Conservation (phyloP, 2,113 vertebrate genomes). For the Forbesichthys agassizii region DNA sequence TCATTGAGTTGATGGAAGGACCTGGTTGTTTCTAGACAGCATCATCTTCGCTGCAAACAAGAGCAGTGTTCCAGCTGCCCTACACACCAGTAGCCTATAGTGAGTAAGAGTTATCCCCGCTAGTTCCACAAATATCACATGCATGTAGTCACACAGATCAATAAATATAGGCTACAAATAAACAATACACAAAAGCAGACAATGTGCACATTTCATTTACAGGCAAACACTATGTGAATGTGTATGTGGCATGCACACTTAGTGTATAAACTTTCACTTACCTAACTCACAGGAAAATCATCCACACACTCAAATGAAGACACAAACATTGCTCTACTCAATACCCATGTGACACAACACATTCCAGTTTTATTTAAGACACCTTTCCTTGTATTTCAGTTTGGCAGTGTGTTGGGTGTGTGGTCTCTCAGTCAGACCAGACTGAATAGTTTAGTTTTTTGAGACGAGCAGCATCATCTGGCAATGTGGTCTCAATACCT, state of each 20-base stretch:
- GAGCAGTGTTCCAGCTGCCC: conserved; percentile 59
- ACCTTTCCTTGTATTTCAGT: conserved; percentile 29
- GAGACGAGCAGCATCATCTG: conserved; percentile 57
- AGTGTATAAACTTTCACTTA: not conserved
- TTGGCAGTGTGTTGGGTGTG: conserved; percentile 25
- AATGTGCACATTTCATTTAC: too few species aligned
- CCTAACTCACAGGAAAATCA: conserved; percentile 9
- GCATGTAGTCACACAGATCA: not conserved
- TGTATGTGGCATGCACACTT: not conserved
- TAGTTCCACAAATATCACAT: conserved; percentile 31
- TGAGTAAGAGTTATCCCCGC: conserved; percentile 51
- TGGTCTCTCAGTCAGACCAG: not conserved
- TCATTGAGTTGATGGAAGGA: conserved; percentile 77
- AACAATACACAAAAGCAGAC: too few species aligned
- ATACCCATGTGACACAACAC: conserved; percentile 28
- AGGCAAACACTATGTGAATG: too few species aligned
- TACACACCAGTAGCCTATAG: conserved; percentile 51
- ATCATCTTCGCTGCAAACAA: conserved; percentile 67
- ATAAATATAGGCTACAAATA: too few species aligned
- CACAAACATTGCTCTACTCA: conserved; percentile 47
- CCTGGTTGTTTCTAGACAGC: conserved; percentile 73
- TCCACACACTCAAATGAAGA: not conserved
- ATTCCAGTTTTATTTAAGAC: conserved; percentile 30
- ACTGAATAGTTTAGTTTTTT: conserved; percentile 45
- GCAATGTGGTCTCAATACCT: conserved; percentile 40